Base-by-base conservation (phyloP, 2,888 invertebrate species). In the Mesorhabditis spiculigera region DNA sequence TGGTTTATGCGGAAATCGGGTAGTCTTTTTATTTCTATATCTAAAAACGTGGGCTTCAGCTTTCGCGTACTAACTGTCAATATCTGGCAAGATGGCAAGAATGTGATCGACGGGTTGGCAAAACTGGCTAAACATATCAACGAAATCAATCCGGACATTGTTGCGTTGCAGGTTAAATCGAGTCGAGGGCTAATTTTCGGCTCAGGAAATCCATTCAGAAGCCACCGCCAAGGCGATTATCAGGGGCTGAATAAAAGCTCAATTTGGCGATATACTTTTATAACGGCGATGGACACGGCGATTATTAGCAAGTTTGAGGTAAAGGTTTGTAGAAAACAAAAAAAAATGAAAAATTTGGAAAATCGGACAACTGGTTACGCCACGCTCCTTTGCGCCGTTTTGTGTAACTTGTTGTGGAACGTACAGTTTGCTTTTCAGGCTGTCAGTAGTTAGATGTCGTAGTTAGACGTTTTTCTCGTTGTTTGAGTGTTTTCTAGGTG, bases 71-170 rank as follows among this genome's bases (percentile, higher is more conserved):
- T 83, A 80, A 82, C 81, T 0, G 82, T 83, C 75, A 83, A 83
- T 68, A 78, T 80, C 61, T 83, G 82, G 82, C 45, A 76, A 4
- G 74, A 76, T 5, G 81, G 82, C 8, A 67, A 44, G 4, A 68
- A 73, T 63, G 82, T 81, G 43, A 68, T 72, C 5, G 73, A 82
- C 62, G 83, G 83, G 4, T 66, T 76, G 45, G 67, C 75, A 45
- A 83, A 83, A 61, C 78, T 83, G 41, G 81, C 80, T 41, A 81
- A 79, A 45, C 82, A 82, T 65, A 82, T 83, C 45, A 43, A 71
- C 61, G 43, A 71, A 42, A 76, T 82, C 41, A 73, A 83, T 71
- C 82, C 83, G 5, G 80, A 81, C 70, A 66, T 80, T 13, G 78
- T 81, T 4, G 75, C 76, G 4, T 63, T 81, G 5, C 80, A 81